Evolutionary conservation across 2,113 vertebrate species (phyloP), one percentile per base, ranked within the genome.

Genomic region (Microcebus tavaratra): DNA sequence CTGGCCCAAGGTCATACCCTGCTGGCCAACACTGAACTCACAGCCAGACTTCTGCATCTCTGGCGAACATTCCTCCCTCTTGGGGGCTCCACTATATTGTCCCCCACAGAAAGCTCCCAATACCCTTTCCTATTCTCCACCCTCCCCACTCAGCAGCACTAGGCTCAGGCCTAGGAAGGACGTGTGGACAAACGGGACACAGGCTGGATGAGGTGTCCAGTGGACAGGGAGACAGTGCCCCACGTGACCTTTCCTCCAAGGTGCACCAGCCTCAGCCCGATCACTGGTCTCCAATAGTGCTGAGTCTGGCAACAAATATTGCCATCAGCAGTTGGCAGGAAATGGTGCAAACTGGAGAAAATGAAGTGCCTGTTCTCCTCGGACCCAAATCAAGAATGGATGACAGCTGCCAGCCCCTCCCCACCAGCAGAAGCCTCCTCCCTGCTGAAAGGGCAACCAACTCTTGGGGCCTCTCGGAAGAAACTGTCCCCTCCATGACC

Each of bases 231-330:
- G 29, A 21, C 42, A 78, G 70, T 6, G 6, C 18, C 34, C 8
- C 10, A 48, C 17, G 6, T 6, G 2, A 92, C 34, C 21, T 6
- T n/a, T 20, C 36, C 59, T n/a, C 25, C 7, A 5, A 14, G 2
- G 6, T 27, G 53, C 0, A 0, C 42, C 50, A 27, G 9, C 61
- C 42, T 27, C 5, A 18, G n/a, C 1, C 0, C 20, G 10, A 31
- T 36, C 18, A 25, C 34, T 4, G 0, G 0, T 21, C n/a, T 79
- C 31, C 72, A 59, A 29, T 3, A 25, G 9, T 14, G 39, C n/a
- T 31, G 67, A 59, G 5, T 8, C 29, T 6, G 21, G 31, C 3
- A 4, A 1, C 17, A 23, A 61, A 34, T 10, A 27, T 4, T 29
- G 18, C 39, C 42, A 36, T 18, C 31, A 80, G 65, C 53, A 75